A percentile compares a stretch with the other conserved stretches of the same genome.
Evolutionary conservation across 92 coral and sea anemone species (phyloP).

Genomic region (Parazoanthus swiftii): DNA sequence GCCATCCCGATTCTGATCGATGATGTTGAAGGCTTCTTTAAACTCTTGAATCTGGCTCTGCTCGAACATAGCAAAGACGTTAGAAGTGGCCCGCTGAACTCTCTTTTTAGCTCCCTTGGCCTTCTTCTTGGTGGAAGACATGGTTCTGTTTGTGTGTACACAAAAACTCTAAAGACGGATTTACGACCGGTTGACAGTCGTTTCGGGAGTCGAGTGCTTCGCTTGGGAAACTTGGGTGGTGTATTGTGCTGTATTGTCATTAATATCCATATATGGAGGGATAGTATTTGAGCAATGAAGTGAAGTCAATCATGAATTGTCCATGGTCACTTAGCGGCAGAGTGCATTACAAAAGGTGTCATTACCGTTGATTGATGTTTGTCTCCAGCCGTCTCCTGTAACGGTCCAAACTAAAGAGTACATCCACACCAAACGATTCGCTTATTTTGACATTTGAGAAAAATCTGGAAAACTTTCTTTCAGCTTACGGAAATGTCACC

Average conservation of each 20-base stretch:
- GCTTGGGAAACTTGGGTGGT: slow-evolving; percentile 1
- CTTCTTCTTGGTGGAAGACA: slow-evolving; percentile 65
- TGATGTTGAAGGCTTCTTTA: slow-evolving; percentile 98
- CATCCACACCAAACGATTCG: too few species aligned
- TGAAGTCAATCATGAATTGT: slow-evolving; percentile 36
- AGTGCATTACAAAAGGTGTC: background rate
- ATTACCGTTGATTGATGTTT: background rate
- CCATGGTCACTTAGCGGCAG: slow-evolving; percentile 18
- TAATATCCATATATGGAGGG: slow-evolving; percentile 18
- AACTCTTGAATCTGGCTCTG: slow-evolving; percentile 99
- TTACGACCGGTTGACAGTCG: slow-evolving; percentile 1
- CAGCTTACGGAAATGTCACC: too few species aligned
- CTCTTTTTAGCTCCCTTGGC: slow-evolving; percentile 89
- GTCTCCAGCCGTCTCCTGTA: background rate
- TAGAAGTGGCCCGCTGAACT: slow-evolving; percentile 93
- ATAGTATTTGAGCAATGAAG: slow-evolving; percentile 29
- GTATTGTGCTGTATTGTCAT: slow-evolving; percentile 22
- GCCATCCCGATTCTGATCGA: slow-evolving; percentile 97
- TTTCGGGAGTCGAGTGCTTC: slow-evolving; percentile 12
- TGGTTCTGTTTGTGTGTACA: background rate
- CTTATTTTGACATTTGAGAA: too few species aligned
- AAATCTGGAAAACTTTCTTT: too few species aligned
- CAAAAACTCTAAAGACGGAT: background rate
- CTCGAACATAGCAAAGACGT: slow-evolving; percentile 98
- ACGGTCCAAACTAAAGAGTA: too few species aligned